A percentile compares a stretch with the other conserved stretches of the same genome.
Conservation (phyloP, 2,113 vertebrate species). For the Bubo bubo region DNA sequence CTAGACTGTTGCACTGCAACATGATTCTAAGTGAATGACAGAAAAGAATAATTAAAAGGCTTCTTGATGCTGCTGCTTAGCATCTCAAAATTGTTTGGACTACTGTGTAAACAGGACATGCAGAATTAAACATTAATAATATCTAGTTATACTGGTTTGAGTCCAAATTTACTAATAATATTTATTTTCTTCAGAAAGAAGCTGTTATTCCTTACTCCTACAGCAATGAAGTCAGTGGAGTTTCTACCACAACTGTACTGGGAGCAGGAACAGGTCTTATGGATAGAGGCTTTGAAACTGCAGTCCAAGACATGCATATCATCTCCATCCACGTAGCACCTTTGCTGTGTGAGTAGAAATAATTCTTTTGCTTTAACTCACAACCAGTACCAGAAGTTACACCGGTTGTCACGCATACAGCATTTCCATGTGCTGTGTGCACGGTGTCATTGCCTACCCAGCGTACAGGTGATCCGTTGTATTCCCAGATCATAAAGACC, state of each 20-base stretch:
- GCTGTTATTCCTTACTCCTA: background rate
- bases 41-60: background rate
- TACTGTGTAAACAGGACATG: background rate
- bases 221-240: background rate
- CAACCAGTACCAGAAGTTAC: background rate
- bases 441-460: background rate
- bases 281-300: background rate
- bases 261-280: background rate
- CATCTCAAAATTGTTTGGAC: background rate
- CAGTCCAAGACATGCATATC: background rate
- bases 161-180: background rate
- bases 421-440: background rate
- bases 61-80: background rate
- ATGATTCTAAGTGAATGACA: background rate
- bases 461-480: background rate
- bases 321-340: background rate
- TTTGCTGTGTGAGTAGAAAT: background rate
- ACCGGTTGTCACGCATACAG: accelerated
- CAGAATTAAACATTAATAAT: background rate
- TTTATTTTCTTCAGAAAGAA: background rate
- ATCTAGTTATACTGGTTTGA: background rate
- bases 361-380: background rate
- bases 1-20: background rate
- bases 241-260: background rate
- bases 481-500: background rate